phyloP scores from a whole-genome alignment of 2,888 invertebrate species.

The Philaethria dido region DNA sequence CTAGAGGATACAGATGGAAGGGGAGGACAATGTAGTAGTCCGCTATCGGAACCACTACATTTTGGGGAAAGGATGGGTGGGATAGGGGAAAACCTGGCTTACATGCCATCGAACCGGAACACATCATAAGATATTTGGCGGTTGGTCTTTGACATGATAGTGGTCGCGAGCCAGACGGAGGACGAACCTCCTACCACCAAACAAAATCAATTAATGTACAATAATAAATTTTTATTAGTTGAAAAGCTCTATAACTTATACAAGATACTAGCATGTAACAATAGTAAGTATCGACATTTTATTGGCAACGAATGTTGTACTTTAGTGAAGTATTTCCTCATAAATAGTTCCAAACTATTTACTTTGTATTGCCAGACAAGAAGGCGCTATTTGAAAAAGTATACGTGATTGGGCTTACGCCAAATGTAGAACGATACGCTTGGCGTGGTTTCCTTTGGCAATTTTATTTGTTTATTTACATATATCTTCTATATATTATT shows the following conservation, averaged over 20 bases:
- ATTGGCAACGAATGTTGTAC: background rate
- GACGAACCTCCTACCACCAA: too few relatives aligned
- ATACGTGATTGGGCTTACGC: background rate
- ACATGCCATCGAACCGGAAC: too few relatives aligned
- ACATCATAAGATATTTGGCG: too few relatives aligned
- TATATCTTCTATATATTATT: background rate
- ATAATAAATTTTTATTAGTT: too few relatives aligned
- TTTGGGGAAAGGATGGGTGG: too few relatives aligned
- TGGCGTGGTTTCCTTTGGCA: slow-evolving; percentile 8
- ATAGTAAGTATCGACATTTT: background rate
- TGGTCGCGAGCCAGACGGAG: too few relatives aligned
- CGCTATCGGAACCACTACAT: too few relatives aligned
- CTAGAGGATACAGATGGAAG: too few relatives aligned
- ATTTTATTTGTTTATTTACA: background rate
- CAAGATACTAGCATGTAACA: background rate
- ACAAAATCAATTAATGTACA: too few relatives aligned
- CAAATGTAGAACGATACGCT: slow-evolving; percentile 14
- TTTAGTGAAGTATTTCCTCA: background rate
- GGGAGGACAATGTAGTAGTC: too few relatives aligned
- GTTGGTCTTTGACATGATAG: too few relatives aligned
- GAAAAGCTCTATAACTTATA: background rate
- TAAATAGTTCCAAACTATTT: slow-evolving; percentile 17
- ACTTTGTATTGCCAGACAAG: slow-evolving; percentile 17
- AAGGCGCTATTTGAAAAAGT: slow-evolving; percentile 15
- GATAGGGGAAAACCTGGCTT: too few relatives aligned